Evolutionary conservation across 2,888 invertebrate genomes (phyloP).

Genomic region (Alitta virens): DNA sequence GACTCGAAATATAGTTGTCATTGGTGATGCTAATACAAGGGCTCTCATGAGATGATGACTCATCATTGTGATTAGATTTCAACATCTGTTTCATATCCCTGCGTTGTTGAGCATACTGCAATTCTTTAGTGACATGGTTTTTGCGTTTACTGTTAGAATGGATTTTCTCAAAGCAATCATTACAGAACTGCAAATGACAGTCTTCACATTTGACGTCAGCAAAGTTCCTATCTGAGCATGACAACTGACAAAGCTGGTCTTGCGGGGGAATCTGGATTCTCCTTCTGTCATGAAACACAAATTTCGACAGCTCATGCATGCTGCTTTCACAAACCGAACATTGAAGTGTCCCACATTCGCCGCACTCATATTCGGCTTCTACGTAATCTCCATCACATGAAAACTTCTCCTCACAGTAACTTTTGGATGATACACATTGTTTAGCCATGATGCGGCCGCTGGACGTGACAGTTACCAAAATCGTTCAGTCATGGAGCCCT

Average conservation of each 20-base stretch:
- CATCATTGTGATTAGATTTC: too few species aligned
- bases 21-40: too few species aligned
- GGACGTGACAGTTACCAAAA: too few species aligned
- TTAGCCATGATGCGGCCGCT: too few species aligned
- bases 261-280: slow-evolving; percentile 37
- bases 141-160: slow-evolving; percentile 22
- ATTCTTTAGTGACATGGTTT: background rate
- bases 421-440: slow-evolving; percentile 34
- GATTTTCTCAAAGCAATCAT: slow-evolving; percentile 47
- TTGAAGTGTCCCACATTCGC: slow-evolving; percentile 53
- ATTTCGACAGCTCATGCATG: slow-evolving; percentile 44
- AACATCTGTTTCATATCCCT: too few species aligned
- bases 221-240: slow-evolving; percentile 49
- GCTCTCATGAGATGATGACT: too few species aligned
- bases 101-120: too few species aligned
- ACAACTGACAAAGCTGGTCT: slow-evolving; percentile 47
- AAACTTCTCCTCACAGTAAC: slow-evolving; percentile 47
- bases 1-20: too few species aligned
- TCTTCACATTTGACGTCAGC: slow-evolving; percentile 52
- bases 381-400: slow-evolving; percentile 43
- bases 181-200: slow-evolving; percentile 50
- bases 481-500: too few species aligned
- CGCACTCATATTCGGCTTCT: slow-evolving; percentile 47
- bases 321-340: slow-evolving; percentile 51
- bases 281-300: slow-evolving; percentile 48